Conservation (phyloP, 2,888 invertebrate species). For the Lamproptera curius region DNA sequence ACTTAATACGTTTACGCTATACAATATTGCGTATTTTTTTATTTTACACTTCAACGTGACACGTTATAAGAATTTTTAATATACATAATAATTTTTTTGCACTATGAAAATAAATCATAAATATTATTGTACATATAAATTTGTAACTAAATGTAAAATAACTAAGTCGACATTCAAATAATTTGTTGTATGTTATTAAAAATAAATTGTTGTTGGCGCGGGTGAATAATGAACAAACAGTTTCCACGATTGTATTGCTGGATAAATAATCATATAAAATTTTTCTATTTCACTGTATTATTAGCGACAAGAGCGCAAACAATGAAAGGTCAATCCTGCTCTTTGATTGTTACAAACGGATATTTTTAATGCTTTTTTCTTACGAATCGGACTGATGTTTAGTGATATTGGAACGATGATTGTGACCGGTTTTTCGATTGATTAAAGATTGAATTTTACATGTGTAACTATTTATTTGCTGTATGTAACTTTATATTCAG, state of each 20-base stretch:
- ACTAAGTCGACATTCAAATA: too few relatives aligned
- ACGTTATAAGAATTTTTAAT: too few relatives aligned
- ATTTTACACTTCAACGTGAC: too few relatives aligned
- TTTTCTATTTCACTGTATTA: conserved; percentile 6
- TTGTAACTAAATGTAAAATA: too few relatives aligned
- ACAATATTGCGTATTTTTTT: too few relatives aligned
- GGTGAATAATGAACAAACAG: too few relatives aligned
- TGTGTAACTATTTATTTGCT: conserved; percentile 6
- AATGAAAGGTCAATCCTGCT: conserved; percentile 25
- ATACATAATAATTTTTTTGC: too few relatives aligned
- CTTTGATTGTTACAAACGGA: conserved; percentile 44
- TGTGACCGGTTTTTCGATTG: conserved; percentile 50
- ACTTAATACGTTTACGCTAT: too few relatives aligned
- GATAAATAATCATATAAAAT: not conserved
- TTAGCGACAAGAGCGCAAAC: conserved; percentile 4
- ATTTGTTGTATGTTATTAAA: too few relatives aligned
- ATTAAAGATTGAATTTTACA: conserved; percentile 41
- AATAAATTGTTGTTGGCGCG: too few relatives aligned
- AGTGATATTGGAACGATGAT: conserved; percentile 44
- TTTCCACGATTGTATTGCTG: conserved; percentile 4
- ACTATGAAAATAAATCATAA: too few relatives aligned
- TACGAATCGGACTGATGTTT: conserved; percentile 57
- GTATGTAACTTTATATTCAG: not conserved
- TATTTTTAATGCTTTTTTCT: conserved; percentile 27
- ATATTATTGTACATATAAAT: too few relatives aligned